Conservation (phyloP, 1,140 invertebrate species). For the Cotesia typhae region DNA sequence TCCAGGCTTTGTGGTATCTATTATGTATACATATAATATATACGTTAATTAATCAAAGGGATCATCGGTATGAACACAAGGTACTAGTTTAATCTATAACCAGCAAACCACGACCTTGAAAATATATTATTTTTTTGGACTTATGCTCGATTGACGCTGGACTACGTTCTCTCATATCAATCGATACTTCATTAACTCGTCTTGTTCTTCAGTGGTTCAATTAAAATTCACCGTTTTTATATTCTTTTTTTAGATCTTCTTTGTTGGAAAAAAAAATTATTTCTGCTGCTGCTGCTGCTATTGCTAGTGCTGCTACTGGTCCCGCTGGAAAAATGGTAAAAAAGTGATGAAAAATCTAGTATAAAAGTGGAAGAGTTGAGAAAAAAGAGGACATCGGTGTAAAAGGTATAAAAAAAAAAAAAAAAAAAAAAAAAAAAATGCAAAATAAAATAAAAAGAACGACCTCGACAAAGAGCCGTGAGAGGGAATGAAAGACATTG, state of each 20-base stretch:
- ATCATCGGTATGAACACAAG: too few species aligned
- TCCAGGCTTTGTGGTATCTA: too few species aligned
- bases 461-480: conserved; percentile 18
- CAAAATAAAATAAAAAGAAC: conserved; percentile 5
- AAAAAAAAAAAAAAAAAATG: conserved; percentile 14
- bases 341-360: neutral
- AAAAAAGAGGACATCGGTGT: neutral
- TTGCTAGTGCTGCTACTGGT: neutral
- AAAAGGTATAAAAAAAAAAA: neutral
- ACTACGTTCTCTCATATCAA: neutral
- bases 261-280: neutral
- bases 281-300: neutral
- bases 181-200: conserved; percentile 25
- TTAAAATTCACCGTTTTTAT: neutral
- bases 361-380: conserved; percentile 4
- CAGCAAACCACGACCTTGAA: neutral
- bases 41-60: too few species aligned
- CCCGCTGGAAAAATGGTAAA: neutral
- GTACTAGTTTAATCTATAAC: too few species aligned
- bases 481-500: neutral
- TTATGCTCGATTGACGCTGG: neutral
- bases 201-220: conserved; percentile 5
- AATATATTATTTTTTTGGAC: neutral
- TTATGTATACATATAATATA: too few species aligned
- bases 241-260: conserved; percentile 2